Conservation (phyloP, 2,113 vertebrate species). For the Callipepla californica region DNA sequence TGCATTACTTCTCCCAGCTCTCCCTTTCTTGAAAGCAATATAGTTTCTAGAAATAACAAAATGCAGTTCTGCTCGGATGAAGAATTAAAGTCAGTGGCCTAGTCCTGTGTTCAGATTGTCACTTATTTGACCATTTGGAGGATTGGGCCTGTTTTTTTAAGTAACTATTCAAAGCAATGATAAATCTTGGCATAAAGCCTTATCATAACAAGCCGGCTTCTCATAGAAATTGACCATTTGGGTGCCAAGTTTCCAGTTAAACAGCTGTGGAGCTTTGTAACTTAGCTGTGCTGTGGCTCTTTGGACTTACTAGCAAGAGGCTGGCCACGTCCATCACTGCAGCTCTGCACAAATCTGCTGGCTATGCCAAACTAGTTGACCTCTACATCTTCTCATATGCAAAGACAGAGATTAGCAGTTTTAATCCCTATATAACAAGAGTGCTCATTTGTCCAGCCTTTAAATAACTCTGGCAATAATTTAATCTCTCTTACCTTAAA, state of each 20-base stretch:
- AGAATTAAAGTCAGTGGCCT: not conserved
- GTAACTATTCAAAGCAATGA: not conserved
- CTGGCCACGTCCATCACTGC: not conserved
- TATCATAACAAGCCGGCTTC: too few species aligned
- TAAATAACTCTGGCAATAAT: constrained; percentile 5
- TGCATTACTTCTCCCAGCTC: not conserved
- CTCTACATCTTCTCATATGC: not conserved
- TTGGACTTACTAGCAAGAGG: not conserved
- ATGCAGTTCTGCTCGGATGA: not conserved
- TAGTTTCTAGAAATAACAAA: not conserved
- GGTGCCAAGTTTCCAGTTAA: not conserved
- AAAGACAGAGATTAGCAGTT: not conserved
- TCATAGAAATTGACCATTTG: not conserved
- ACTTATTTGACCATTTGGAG: not conserved
- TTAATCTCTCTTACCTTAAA: not conserved
- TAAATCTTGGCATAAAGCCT: not conserved
- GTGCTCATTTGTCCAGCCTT: not conserved
- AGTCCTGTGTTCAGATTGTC: not conserved
- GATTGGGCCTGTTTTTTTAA: not conserved
- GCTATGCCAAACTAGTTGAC: not conserved
- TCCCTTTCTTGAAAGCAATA: not conserved
- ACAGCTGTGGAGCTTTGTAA: accelerated
- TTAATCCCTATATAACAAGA: not conserved
- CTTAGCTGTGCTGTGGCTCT: accelerated
- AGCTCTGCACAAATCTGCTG: not conserved